Evolutionary conservation across 1,140 invertebrate species (phyloP), one percentile per base, ranked within the genome.

Genomic region (Drosophila arizonae): DNA sequence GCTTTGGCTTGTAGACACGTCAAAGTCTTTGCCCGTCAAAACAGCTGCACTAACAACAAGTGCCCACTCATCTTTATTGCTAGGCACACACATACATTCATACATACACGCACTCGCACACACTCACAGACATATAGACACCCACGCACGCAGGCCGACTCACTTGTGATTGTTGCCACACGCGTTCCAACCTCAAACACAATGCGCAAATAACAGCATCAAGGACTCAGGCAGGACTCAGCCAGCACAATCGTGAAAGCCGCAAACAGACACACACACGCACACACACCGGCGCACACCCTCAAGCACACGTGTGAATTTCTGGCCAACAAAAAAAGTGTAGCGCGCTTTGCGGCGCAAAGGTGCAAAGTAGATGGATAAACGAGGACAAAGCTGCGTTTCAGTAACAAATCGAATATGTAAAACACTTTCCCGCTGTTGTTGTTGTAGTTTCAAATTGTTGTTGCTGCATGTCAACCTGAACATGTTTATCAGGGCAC

Each of bases 11-110:
- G 56, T 65, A 60, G 43, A 57, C 55, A 64, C 51, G 58, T 60
- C 69, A 61, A 30, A 46, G 56, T 43, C 69, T 46, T 66, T 46
- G 54, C 58, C 56, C 43, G 58, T 55, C 66, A 63, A 75, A 75
- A 60, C 72, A 60, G 67, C 57, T 60, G 60, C 80, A 79, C 80
- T 77, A 73, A 73, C 76, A 58, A 63, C 81, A 73, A 84, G 81
- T 79, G 77, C 72, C 76, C 80, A 84, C 78, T 82, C 80, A 79
- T 84, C 76, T 76, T 76, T 84, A 79, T 84, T 76, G 67, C 76
- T 76, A 26, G 51, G 61, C 67, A 63, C 57, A 81, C 60, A 54
- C 39, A 62, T 46, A 72, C 70, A 1, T 17, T 17, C 17, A 17
- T 17, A 17, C 17, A 17, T 17, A 64, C 45, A 75, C 58, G 55